Evolutionary conservation across 2,888 invertebrate species (phyloP), one percentile per base, ranked within the genome.

Genomic region (Deilephila porcellus): DNA sequence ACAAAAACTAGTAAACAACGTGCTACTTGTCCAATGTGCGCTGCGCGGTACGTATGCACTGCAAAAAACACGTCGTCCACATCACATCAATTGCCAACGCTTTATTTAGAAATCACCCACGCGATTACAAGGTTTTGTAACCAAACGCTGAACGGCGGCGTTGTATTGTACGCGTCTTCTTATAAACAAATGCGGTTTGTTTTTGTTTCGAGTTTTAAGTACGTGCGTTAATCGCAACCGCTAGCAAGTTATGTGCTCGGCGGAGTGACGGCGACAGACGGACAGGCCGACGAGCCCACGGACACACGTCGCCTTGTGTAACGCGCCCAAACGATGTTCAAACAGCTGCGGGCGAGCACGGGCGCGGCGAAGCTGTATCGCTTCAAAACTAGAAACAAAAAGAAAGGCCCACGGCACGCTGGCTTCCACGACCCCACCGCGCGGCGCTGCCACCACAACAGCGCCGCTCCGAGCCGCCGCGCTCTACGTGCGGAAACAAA

Each of bases 21-120:
- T 77, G 77, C 25, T 34, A 56, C 53, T 62, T 62, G 71, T 73
- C 29, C 37, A 73, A 63, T 56, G 56, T 78, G 78, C 79, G 79
- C 78, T 83, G 80, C 79, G 80, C 76, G 71, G 75, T 75, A 77
- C 77, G 79, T 74, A 75, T 86, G 85, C 84, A 86, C 82, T 80
- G 83, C 82, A 85, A 86, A 84, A 87, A 86, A 87, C 83, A 85
- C 83, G 80, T 81, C 81, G 81, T 85, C 80, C 82, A 88, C 89
- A 89, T 88, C 86, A 88, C 89, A 88, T n/a, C n/a, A 85, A 59
- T 85, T 85, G 85, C 84, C 82, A 84, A 81, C 83, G 88, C 85
- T 88, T 84, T 87, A 90, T 90, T 91, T 91, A 92, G 90, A 91
- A 88, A 88, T 87, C 88, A 88, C 89, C 89, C 88, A 89, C 91